Conservation (phyloP, 1,140 invertebrate genomes). For the Apis laboriosa region DNA sequence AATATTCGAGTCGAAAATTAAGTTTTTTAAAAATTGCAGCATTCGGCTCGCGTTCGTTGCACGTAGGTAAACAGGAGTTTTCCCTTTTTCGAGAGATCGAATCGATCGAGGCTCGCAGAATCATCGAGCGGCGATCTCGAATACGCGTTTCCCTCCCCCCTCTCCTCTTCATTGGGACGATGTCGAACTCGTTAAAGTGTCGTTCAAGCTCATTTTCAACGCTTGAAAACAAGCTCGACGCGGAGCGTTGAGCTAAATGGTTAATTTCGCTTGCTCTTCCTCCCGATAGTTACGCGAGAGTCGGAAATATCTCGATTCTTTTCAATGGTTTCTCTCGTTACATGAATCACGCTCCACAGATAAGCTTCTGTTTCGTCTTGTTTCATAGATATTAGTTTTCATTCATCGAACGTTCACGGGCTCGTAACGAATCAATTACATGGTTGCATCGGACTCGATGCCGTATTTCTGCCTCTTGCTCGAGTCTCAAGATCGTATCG, state of each 20-base stretch:
- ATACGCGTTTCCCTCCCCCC: not conserved
- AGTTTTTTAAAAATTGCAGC: not conserved
- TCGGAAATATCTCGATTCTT: constrained; percentile 37
- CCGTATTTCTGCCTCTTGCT: constrained; percentile 1
- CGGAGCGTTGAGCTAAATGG: constrained; percentile 13
- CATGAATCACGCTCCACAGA: constrained; percentile 23
- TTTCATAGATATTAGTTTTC: constrained; percentile 55
- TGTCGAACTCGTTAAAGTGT: not conserved
- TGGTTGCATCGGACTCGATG: constrained; percentile 1
- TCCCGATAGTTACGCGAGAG: not conserved
- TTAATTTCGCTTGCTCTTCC: not conserved
- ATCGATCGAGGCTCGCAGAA: not conserved
- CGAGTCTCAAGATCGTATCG: not conserved
- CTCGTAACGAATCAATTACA: constrained; percentile 50
- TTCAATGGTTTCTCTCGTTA: constrained; percentile 13
- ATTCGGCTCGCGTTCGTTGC: too few species aligned
- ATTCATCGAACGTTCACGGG: constrained; percentile 50
- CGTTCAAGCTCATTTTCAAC: constrained; percentile 53
- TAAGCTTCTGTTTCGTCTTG: constrained; percentile 36
- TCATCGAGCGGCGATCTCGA: not conserved
- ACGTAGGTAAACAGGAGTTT: not conserved
- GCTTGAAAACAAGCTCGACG: constrained; percentile 33
- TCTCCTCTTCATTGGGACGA: not conserved
- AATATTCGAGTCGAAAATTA: not conserved
- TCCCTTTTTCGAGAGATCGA: not conserved